Base-by-base conservation (phyloP, 2,113 vertebrate species). In the Coregonus clupeaformis region DNA sequence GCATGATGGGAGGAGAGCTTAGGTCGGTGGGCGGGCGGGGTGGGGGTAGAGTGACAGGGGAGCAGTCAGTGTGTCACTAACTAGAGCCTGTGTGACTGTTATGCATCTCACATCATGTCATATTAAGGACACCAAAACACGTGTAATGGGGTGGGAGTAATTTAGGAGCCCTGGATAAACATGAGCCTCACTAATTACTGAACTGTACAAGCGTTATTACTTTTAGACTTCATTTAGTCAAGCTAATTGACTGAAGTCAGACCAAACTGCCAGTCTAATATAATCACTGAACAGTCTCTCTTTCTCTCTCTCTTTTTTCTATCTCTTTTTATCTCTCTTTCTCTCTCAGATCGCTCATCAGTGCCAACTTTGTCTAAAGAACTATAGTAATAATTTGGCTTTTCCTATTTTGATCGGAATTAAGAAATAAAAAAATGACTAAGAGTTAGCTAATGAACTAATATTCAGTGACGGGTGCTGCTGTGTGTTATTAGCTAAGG, bases 51-150 rank as follows among this genome's bases (percentile, higher is more conserved):
- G 88, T 86, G 90, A 82, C 79, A n/a, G n/a, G 79, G 85, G 88
- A 90, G 89, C 75, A 76, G 74, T 82, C 83, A 79, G 77, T 89
- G 83, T 89, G 88, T 86, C 89, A 90, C 85, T 83, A 25, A 64
- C 62, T 29, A 73, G 78, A 68, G 73, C 73, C 68, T 66, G 65
- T 74, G 42, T 77, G 71, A 72, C 74, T 72, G 77, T 74, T 84
- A 84, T 80, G 78, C 76, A 76, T 81, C 78, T 84, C 77, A 78
- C 68, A 78, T 74, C 76, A 74, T 60, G n/a, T 22, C 57, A 81
- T 47, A 69, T 69, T 57, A 72, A 87, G 90, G 90, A 83, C 89
- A 77, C 87, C 72, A 83, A 88, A 88, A 80, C 79, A 83, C 85
- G 82, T 81, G 79, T 89, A 91, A 89, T 83, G 71, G 36, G 76